Evolutionary conservation across 2,797 vertebrate genomes (phyloP), one percentile per base, ranked within the genome.

Genomic region (Zenarchopterus dispar): DNA sequence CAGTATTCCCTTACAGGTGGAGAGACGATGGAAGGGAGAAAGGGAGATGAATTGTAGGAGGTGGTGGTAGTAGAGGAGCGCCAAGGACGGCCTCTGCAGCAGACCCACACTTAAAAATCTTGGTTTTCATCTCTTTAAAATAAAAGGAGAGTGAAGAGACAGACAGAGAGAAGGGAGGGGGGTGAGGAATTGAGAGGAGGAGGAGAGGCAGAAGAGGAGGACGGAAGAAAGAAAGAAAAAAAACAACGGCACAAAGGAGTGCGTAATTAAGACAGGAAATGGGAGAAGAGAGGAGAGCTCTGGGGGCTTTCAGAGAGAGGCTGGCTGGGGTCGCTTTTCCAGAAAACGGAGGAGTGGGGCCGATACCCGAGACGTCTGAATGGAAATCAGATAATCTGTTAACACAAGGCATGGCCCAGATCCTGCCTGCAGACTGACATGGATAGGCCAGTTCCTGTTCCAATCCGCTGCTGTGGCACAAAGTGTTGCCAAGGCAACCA

Each of bases 381-480:
- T 90, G 86, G 88, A 87, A 91, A 91, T 89, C 89, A 89, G 89
- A 91, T 91, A 87, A 88, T 91, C 87, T 91, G 88, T 86, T 91
- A 89, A 90, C 89, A 91, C 88, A 90, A 91, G 90, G 88, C 87
- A 88, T 89, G 86, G 87, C 86, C 89, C 85, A 89, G 88, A 91
- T 89, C 87, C 89, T 83, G 89, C 87, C 88, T 83, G 85, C 82
- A 88, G 77, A 86, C 86, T 82, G 86, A 89, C 86, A 91, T 73
- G 82, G 86, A 91, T 85, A 88, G 86, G 85, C 86, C 77, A 85
- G 86, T 89, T 91, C 90, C 89, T 87, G 82, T 90, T 91, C 86
- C 88, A 87, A 84, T 88, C 78, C 79, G 66, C 85, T 77, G 86
- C 65, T 61, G 75, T 84, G 84, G 85, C 85, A 86, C 83, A 85